phyloP scores from a whole-genome alignment of 2,797 vertebrate species.

The Rhodeus uyekii region DNA sequence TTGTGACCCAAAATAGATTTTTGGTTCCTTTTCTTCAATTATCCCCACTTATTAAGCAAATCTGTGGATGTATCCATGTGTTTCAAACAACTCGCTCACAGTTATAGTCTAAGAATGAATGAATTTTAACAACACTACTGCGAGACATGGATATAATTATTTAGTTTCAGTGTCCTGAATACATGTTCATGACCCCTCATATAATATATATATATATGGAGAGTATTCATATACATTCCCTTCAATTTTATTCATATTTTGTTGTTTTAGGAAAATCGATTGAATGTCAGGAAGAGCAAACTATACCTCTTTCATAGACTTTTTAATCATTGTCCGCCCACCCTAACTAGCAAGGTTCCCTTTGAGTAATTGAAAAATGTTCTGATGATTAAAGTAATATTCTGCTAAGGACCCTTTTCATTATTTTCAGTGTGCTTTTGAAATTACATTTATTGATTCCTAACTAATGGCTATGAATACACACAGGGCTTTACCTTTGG shows the following conservation, averaged over 20 bases:
- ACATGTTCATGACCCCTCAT: neutral
- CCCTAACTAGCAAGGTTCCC: constrained; percentile 27
- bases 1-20: constrained; percentile 14
- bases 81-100: neutral
- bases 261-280: constrained; percentile 27
- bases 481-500: constrained; percentile 32
- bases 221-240: neutral
- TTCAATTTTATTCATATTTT: neutral
- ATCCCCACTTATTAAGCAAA: neutral
- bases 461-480: constrained; percentile 43
- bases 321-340: constrained; percentile 37
- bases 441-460: constrained; percentile 48
- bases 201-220: neutral
- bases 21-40: neutral
- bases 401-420: constrained; percentile 44
- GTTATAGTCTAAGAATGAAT: neutral
- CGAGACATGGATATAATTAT: neutral
- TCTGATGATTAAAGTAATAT: constrained; percentile 49
- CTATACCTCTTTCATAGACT: constrained; percentile 32
- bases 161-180: neutral
- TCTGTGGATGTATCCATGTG: neutral
- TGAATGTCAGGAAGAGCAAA: constrained; percentile 33
- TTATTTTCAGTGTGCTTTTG: constrained; percentile 44
- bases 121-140: neutral
- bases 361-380: constrained; percentile 48